Percentiles rank a stretch among this genome's conserved stretches.
These are phyloP conservation scores for Hipparchia sbordonii DNA, from an alignment of 2,888 invertebrate genomes.

Conservation along the genomic window DNA sequence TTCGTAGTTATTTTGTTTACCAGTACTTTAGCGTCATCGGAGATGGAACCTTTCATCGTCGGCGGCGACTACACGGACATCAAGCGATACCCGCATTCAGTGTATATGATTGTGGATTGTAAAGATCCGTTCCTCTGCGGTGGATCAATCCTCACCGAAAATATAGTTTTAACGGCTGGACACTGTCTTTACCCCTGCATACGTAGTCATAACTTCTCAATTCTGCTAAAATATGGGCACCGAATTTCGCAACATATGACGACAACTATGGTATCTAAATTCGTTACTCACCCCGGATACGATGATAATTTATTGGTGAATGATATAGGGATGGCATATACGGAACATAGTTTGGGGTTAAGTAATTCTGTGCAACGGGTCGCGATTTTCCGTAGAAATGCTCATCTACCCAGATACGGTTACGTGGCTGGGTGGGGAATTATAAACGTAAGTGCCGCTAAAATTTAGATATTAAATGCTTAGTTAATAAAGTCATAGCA, in stretches of 20 bases:
- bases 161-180: constrained; percentile 43
- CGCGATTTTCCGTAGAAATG: constrained; percentile 29
- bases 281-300: constrained; percentile 44
- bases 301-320: constrained; percentile 24
- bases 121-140: constrained; percentile 40
- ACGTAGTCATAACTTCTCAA: not conserved
- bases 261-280: constrained; percentile 31
- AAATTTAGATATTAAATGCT: not conserved
- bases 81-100: constrained; percentile 40
- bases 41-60: constrained; percentile 39
- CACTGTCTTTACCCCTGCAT: constrained; percentile 41
- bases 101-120: constrained; percentile 42
- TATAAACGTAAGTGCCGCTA: constrained; percentile 42
- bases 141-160: constrained; percentile 45
- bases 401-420: constrained; percentile 22
- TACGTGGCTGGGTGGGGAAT: constrained; percentile 47
- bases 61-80: constrained; percentile 40
- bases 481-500: no score
- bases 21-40: constrained; percentile 6
- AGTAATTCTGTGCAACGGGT: constrained; percentile 39
- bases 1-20: constrained; percentile 29
- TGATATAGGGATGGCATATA: constrained; percentile 47
- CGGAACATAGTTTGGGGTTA: constrained; percentile 35
- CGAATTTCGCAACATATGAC: constrained; percentile 33
- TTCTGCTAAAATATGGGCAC: constrained; percentile 27